These are phyloP conservation scores for Acanthurus leucopareius DNA, from an alignment of 2,797 vertebrate genomes.

Conservation along the genomic window DNA sequence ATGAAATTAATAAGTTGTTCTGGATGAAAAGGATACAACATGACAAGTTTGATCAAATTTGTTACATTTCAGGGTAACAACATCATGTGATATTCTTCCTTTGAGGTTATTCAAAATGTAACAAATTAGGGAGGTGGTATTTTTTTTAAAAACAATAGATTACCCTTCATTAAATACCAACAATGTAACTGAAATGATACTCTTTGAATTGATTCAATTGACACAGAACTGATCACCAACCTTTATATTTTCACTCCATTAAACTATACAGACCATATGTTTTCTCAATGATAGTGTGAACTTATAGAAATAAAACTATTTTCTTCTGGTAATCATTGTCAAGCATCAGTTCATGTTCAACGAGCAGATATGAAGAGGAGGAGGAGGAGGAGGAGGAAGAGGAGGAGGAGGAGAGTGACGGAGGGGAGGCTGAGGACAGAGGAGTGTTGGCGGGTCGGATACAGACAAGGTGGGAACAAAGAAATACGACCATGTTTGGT, in stretches of 20 bases:
- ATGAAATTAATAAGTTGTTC: not conserved
- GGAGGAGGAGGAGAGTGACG: not conserved
- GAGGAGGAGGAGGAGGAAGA: slow-evolving; percentile 10
- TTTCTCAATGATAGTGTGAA: slow-evolving; percentile 55
- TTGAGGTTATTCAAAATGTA: slow-evolving; percentile 6
- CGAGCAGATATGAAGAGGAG: slow-evolving; percentile 33
- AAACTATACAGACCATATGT: slow-evolving; percentile 65
- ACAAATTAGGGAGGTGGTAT: slow-evolving; percentile 2
- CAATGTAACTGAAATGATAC: slow-evolving; percentile 2
- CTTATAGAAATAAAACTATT: slow-evolving; percentile 63
- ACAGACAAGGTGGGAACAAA: slow-evolving; percentile 2
- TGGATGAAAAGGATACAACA: not conserved
- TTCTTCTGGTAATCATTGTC: slow-evolving; percentile 61
- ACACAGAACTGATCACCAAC: slow-evolving; percentile 38
- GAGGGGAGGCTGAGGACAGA: slow-evolving; percentile 1
- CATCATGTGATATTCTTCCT: not conserved
- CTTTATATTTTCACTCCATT: slow-evolving; percentile 33
- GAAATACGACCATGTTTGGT: not conserved
- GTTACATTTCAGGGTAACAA: not conserved
- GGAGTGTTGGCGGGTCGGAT: not conserved
- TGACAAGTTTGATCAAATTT: slow-evolving; percentile 4
- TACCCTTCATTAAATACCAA: not conserved
- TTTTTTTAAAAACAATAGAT: not conserved
- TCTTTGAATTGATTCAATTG: slow-evolving; percentile 33
- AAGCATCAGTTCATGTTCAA: slow-evolving; percentile 63